Base-by-base conservation (phyloP, 1,140 invertebrate species). In the Tetramorium parvispinum region DNA sequence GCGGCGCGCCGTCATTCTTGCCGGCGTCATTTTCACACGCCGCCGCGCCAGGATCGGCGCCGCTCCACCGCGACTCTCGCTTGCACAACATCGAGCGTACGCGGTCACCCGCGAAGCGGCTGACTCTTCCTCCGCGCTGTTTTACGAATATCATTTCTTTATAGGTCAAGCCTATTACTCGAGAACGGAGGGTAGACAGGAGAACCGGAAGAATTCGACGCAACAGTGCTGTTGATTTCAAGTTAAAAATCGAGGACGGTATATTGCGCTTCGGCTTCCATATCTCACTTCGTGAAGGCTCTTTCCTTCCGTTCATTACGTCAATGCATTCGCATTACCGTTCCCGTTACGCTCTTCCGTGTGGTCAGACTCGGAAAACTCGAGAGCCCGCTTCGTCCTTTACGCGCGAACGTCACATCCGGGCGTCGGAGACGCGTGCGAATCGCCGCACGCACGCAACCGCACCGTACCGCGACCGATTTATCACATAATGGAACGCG, bases 1-100 rank as follows among this genome's bases (percentile, higher is more conserved):
- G 32, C 61, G 46, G 78, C 76, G 55, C 77, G 65, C 55, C 79
- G 70, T 89, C 87, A 70, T 86, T 81, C 82, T 87, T 71, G 21
- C 43, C 57, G 71, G 75, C 86, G 88, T 89, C 92, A 86, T 91
- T 92, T 93, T 93, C 91, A 93, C 92, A 92, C 90, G 91, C 87
- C 90, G 90, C 73, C 92, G 91, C 87, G 71, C 86, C 85, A 79
- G 86, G 87, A 91, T 91, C 89, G 68, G 79, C 79, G 53, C 77
- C 85, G 79, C 77, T 90, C 63, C 81, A 82, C 81, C 63, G 88
- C 81, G 89, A 81, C 89, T 75, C 85, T 68, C 63, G 83, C 66
- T 91, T 90, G 77, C 89, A 77, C 85, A 88, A 91, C 70, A 55
- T 70, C 65, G 82, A 82, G 83, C 88, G 89, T 77, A 91, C 89